A percentile compares a stretch with the other conserved stretches of the same genome.
Evolutionary conservation across 2,888 invertebrate species (phyloP).

Genomic region (Litoditis marina): DNA sequence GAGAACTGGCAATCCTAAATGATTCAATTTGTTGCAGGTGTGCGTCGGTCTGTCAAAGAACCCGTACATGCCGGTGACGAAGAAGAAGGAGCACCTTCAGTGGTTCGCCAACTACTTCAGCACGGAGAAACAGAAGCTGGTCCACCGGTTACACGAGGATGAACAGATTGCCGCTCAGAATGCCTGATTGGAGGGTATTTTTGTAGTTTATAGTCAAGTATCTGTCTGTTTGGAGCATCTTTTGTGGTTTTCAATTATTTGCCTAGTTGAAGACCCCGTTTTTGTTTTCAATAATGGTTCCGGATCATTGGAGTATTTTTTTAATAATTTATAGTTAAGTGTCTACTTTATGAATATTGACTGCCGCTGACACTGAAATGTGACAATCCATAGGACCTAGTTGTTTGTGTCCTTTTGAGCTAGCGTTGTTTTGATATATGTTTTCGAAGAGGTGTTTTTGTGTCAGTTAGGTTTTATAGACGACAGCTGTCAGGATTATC

Average conservation of each 20-base stretch:
- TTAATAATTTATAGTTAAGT: neutral
- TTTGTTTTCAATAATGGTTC: no score
- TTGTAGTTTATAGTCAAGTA: neutral
- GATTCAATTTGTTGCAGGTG: constrained; percentile 23
- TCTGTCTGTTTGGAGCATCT: neutral
- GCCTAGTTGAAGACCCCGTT: neutral
- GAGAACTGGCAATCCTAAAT: no score
- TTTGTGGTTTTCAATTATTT: neutral
- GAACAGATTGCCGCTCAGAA: constrained; percentile 42
- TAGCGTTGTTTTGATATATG: no score
- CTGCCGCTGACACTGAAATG: no score
- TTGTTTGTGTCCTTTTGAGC: no score
- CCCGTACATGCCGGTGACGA: constrained; percentile 79
- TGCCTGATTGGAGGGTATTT: constrained; percentile 10
- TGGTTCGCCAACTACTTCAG: constrained; percentile 76
- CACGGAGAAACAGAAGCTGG: constrained; percentile 38
- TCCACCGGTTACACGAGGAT: constrained; percentile 43
- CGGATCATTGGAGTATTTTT: neutral
- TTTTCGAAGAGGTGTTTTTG: no score
- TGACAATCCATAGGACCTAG: no score
- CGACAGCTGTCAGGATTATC: no score
- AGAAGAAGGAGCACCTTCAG: constrained; percentile 82
- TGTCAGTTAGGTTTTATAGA: no score
- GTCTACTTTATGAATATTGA: no score
- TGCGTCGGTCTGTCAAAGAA: constrained; percentile 82